Conservation (phyloP, 2,797 vertebrate genomes). For the Acrossocheilus wenchowensis region DNA sequence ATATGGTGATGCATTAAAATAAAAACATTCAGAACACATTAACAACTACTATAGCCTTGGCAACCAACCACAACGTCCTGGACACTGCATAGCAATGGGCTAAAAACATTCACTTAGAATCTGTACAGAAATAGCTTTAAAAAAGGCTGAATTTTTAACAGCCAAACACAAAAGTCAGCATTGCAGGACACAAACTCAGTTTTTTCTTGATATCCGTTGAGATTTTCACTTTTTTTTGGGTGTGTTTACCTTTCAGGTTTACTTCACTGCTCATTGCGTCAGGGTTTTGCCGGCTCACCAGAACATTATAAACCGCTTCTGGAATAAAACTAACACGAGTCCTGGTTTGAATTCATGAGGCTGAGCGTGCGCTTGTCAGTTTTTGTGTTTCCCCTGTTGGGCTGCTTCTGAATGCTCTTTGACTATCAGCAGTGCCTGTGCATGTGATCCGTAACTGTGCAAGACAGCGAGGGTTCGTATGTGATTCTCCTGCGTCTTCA, state of each 20-base stretch:
- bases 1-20: no score
- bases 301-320: background rate
- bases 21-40: background rate
- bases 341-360: background rate
- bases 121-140: background rate
- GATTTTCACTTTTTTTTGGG: background rate
- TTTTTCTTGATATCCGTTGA: background rate
- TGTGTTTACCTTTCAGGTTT: background rate
- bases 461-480: background rate
- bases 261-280: background rate
- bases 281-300: background rate
- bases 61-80: background rate
- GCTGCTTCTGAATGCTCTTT: conserved; percentile 9
- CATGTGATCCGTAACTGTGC: conserved; percentile 9
- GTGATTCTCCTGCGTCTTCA: conserved; percentile 2
- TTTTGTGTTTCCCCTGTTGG: background rate
- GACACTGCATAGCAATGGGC: background rate
- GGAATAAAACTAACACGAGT: background rate
- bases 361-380: background rate
- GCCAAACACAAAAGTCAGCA: background rate
- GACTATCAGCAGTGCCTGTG: background rate
- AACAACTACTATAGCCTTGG: background rate
- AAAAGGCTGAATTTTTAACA: background rate
- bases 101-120: background rate
- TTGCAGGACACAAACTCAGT: background rate